Percentiles rank a stretch among this genome's conserved stretches.
These are phyloP conservation scores for fruit fly (Drosophila melanogaster) DNA, from an alignment of 1,140 invertebrate species.

Conservation along the genomic window DNA sequence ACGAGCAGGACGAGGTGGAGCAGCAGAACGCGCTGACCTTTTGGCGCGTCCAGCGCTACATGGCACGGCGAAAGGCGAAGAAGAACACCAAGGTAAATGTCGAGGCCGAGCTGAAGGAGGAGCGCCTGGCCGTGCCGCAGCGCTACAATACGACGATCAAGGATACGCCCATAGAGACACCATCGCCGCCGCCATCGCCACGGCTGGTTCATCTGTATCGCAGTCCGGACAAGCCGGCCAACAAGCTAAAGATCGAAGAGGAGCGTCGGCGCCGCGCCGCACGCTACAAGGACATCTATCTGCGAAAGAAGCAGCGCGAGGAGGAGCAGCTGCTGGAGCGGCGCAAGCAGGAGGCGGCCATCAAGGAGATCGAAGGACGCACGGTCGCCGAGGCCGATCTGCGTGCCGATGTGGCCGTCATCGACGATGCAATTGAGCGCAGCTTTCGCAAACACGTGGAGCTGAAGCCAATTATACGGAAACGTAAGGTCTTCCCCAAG, in stretches of 20 bases:
- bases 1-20: constrained; percentile 75
- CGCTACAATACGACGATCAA: constrained; percentile 50
- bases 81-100: constrained; percentile 48
- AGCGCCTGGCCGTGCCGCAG: constrained; percentile 53
- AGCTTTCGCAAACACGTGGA: constrained; percentile 63
- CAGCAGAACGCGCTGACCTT: constrained; percentile 70
- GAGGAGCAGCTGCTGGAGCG: constrained; percentile 16
- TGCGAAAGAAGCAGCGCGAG: constrained; percentile 50
- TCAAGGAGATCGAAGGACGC: constrained; percentile 42
- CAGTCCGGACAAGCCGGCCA: constrained; percentile 61
- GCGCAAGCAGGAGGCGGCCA: constrained; percentile 28
- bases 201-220: constrained; percentile 61
- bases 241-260: constrained; percentile 49
- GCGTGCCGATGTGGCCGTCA: constrained; percentile 45
- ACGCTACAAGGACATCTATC: constrained; percentile 74
- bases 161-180: constrained; percentile 26
- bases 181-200: background rate
- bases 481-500: constrained; percentile 67
- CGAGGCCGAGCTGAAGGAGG: constrained; percentile 58
- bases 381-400: constrained; percentile 67
- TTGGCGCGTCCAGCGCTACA: constrained; percentile 64
- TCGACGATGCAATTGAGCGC: constrained; percentile 72
- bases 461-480: constrained; percentile 54
- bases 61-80: constrained; percentile 54
- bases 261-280: constrained; percentile 54